Evolutionary conservation across 2,113 vertebrate genomes (phyloP).

Genomic region (Petroica traversi): DNA sequence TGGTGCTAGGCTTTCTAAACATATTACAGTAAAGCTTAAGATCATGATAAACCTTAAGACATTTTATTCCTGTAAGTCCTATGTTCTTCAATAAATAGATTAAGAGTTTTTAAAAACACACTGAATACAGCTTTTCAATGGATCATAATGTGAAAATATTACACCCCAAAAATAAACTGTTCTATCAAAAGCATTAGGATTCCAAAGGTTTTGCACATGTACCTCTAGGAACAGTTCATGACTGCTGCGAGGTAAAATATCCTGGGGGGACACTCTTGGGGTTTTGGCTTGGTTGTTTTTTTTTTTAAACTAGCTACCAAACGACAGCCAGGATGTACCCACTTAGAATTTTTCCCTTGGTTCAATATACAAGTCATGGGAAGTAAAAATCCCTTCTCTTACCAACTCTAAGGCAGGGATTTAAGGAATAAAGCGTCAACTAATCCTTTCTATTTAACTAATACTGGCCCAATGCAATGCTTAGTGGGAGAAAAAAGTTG

Average conservation of each 20-base stretch:
- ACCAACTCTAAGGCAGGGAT: neutral
- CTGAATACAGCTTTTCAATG: neutral
- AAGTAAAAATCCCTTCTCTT: neutral
- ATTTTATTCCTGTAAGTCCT: neutral
- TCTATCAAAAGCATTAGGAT: neutral
- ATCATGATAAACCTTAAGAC: neutral
- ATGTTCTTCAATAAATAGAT: neutral
- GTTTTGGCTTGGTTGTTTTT: rapidly evolving
- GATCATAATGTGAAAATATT: neutral
- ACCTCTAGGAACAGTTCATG: neutral
- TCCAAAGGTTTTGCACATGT: neutral
- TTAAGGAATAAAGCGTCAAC: neutral
- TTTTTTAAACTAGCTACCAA: neutral
- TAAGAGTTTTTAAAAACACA: neutral
- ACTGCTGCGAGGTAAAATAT: neutral
- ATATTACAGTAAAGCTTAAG: neutral
- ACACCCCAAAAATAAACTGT: neutral
- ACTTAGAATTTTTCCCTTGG: neutral
- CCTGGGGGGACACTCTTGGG: too few relatives aligned
- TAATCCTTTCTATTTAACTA: neutral
- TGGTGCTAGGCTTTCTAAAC: neutral
- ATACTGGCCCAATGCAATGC: neutral
- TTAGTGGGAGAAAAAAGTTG: neutral
- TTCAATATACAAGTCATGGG: neutral
- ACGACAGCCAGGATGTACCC: neutral